These are phyloP conservation scores for Baryphthengus martii DNA, from an alignment of 2,113 vertebrate genomes.

Conservation along the genomic window DNA sequence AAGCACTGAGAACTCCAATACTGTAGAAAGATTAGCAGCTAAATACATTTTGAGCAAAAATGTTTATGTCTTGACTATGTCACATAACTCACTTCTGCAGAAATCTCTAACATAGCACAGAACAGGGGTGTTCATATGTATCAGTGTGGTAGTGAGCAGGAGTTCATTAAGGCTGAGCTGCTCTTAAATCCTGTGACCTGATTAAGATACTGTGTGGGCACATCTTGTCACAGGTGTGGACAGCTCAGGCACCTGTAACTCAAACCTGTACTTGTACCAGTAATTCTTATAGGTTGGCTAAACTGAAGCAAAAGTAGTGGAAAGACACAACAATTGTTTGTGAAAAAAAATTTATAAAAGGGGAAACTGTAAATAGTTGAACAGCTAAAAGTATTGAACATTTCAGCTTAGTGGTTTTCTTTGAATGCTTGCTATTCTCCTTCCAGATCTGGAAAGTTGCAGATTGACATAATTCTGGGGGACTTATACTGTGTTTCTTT, in stretches of 20 bases:
- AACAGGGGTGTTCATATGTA: background rate
- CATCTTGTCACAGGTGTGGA: too few relatives aligned
- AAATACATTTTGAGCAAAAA: background rate
- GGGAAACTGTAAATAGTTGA: background rate
- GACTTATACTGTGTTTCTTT: constrained; percentile 67
- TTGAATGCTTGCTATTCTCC: constrained; percentile 1
- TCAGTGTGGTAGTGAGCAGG: background rate
- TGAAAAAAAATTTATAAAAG: background rate
- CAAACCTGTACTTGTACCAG: background rate
- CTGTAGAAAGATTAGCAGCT: background rate
- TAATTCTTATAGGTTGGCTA: background rate
- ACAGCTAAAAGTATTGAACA: background rate
- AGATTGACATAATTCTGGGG: constrained; percentile 59
- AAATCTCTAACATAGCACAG: background rate
- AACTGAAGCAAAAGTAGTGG: background rate
- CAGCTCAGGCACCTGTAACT: background rate
- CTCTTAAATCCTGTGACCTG: background rate
- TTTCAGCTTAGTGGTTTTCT: background rate
- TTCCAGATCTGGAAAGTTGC: constrained; percentile 71
- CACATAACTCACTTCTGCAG: background rate
- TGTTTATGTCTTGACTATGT: background rate
- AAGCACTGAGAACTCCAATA: background rate
- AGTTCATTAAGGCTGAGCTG: background rate
- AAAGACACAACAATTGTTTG: background rate
- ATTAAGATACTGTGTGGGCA: background rate